These are phyloP conservation scores for Pangasianodon gigas DNA, from an alignment of 2,113 vertebrate species.

Conservation along the genomic window DNA sequence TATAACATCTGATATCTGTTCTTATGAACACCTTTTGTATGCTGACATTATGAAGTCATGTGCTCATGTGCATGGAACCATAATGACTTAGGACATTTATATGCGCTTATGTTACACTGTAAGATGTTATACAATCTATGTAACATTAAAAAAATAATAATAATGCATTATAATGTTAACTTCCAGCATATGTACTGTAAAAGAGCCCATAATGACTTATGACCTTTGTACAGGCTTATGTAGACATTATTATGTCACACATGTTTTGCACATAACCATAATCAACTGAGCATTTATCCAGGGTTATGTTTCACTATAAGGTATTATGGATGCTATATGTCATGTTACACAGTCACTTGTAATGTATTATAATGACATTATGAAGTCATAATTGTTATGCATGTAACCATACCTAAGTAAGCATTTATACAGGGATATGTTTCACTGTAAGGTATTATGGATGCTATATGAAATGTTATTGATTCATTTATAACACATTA, in stretches of 20 bases:
- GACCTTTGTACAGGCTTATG: no score
- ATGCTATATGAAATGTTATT: neutral
- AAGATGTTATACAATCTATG: neutral
- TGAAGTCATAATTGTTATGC: neutral
- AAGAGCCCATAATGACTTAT: no score
- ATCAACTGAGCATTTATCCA: neutral
- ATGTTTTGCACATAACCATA: neutral
- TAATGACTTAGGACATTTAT: neutral
- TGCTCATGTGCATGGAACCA: neutral
- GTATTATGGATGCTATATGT: neutral
- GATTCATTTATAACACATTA: neutral
- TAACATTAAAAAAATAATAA: neutral
- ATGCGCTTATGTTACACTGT: neutral
- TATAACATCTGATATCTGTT: neutral
- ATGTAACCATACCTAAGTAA: neutral
- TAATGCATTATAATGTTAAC: neutral
- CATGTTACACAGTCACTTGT: neutral
- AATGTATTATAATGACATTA: neutral
- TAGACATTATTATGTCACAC: neutral
- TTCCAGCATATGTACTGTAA: neutral
- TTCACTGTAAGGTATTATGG: neutral
- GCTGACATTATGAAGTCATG: neutral
- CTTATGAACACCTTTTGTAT: neutral
- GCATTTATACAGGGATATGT: neutral
- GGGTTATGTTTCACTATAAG: neutral